Conservation (phyloP, 2,888 invertebrate genomes). For the Bugulina stolonifera region DNA sequence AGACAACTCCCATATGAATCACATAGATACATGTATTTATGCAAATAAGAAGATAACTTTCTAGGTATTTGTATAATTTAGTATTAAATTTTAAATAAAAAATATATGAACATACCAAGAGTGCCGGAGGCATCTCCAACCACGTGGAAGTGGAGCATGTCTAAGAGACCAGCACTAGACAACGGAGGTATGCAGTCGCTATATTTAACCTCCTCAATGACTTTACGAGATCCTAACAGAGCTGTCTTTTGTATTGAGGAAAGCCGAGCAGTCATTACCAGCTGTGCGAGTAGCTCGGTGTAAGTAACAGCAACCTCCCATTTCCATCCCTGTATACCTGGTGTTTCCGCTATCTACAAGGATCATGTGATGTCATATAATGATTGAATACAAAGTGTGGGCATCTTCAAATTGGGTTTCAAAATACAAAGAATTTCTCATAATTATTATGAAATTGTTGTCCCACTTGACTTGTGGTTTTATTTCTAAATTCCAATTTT, state of each 20-base stretch:
- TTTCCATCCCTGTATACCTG: constrained; percentile 48
- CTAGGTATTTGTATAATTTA: no score
- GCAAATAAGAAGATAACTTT: no score
- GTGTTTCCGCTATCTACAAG: constrained; percentile 27
- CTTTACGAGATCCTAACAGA: constrained; percentile 40
- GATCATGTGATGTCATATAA: no score
- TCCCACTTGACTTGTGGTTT: no score
- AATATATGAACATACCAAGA: background rate
- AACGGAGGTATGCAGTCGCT: constrained; percentile 34
- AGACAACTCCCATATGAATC: no score
- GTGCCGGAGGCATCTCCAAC: background rate
- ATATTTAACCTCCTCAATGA: constrained; percentile 32
- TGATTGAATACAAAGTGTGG: no score
- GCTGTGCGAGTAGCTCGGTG: constrained; percentile 44
- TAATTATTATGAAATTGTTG: no score
- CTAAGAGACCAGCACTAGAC: constrained; percentile 44
- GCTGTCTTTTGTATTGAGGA: constrained; percentile 48
- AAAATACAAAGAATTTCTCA: no score
- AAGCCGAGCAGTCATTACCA: constrained; percentile 42
- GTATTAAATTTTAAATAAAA: no score
- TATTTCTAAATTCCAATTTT: no score
- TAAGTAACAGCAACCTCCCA: constrained; percentile 51
- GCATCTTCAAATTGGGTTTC: no score
- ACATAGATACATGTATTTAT: no score
- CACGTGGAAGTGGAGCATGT: constrained; percentile 29